Percentiles rank a stretch among this genome's conserved stretches.
phyloP scores from a whole-genome alignment of 2,113 vertebrate genomes.

The Hystrix cristata region DNA sequence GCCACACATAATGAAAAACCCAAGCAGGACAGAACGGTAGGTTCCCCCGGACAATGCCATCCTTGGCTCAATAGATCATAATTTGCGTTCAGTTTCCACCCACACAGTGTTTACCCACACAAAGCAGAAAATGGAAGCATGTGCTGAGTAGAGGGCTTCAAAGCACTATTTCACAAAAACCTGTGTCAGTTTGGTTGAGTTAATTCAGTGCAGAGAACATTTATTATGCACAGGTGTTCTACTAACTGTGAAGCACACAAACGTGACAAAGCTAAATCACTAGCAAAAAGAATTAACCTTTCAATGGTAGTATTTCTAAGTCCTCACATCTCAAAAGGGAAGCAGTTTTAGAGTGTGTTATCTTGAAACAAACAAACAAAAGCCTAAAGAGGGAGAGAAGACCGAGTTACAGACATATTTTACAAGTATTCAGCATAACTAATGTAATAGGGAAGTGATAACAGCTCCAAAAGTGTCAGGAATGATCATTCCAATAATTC shows the following conservation, averaged over 20 bases:
- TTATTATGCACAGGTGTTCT: not conserved
- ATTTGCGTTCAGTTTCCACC: not conserved
- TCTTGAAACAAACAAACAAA: not conserved
- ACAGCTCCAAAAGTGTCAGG: not conserved
- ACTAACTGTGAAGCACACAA: not conserved
- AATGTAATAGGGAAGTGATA: not conserved
- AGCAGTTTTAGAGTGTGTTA: not conserved
- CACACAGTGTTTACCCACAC: not conserved
- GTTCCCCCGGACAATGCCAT: not conserved
- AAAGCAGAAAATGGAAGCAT: not conserved
- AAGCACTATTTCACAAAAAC: constrained; percentile 23
- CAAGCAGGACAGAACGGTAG: not conserved
- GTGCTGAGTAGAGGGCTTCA: not conserved
- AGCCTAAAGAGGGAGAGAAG: not conserved
- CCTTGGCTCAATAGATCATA: not conserved
- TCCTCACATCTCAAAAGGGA: constrained; percentile 15
- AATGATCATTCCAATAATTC: not conserved
- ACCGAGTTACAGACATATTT: not conserved
- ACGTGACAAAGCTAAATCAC: not conserved
- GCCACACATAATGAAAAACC: not conserved
- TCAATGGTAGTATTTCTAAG: not conserved
- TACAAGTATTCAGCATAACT: not conserved
- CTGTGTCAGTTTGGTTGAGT: not conserved
- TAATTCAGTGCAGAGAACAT: constrained; percentile 39
- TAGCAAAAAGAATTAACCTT: not conserved